phyloP scores from a whole-genome alignment of 2,113 vertebrate species.

The Lynx canadensis region DNA sequence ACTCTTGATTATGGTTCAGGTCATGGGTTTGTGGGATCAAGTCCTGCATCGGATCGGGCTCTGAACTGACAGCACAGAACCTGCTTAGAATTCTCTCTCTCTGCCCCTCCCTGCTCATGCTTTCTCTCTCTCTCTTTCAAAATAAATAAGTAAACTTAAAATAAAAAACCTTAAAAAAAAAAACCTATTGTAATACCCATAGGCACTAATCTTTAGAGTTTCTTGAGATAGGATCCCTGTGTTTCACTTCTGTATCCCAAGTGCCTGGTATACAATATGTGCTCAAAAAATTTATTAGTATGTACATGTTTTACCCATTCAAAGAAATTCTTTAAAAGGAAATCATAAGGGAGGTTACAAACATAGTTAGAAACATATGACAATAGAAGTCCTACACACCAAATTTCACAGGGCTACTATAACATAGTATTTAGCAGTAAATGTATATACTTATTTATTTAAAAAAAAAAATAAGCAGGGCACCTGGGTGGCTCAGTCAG shows the following conservation, averaged over 20 bases:
- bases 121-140: too few relatives aligned
- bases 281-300: background rate
- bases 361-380: background rate
- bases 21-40: too few relatives aligned
- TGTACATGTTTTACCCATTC: background rate
- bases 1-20: too few relatives aligned
- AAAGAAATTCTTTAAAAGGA: background rate
- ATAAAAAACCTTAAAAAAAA: too few relatives aligned
- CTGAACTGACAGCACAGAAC: too few relatives aligned
- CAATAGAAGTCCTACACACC: background rate
- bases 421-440: background rate
- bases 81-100: too few relatives aligned
- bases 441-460: background rate
- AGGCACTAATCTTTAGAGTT: background rate
- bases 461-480: background rate
- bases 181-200: background rate
- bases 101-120: too few relatives aligned
- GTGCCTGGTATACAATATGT: background rate
- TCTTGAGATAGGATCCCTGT: background rate
- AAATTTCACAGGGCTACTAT: background rate
- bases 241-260: background rate
- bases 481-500: too few relatives aligned
- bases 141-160: too few relatives aligned
- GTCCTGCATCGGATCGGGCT: too few relatives aligned
- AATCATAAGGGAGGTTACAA: background rate